These are phyloP conservation scores for Dorcus parallelipipedus DNA, from an alignment of 2,888 invertebrate genomes.

Conservation along the genomic window DNA sequence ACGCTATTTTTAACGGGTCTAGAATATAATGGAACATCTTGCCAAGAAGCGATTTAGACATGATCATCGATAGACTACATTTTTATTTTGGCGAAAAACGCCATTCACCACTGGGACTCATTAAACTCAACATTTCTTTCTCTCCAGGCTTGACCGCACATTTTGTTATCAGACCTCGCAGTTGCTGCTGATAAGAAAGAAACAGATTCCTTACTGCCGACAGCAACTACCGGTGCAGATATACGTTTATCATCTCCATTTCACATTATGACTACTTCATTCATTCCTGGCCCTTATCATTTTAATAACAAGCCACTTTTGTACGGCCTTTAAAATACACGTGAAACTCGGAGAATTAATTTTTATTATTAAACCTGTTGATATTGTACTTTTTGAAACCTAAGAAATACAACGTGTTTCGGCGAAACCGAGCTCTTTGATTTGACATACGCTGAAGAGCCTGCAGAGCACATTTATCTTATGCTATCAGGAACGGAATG, in stretches of 20 bases:
- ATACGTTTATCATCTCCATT: slow-evolving; percentile 29
- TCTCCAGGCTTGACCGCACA: background rate
- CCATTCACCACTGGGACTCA: too few species aligned
- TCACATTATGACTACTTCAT: slow-evolving; percentile 29
- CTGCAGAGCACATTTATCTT: slow-evolving; percentile 25
- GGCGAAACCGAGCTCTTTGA: background rate
- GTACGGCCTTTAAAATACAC: background rate
- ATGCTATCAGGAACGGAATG: slow-evolving; percentile 24
- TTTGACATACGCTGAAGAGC: slow-evolving; percentile 14
- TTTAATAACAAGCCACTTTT: slow-evolving; percentile 14
- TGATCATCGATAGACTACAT: too few species aligned
- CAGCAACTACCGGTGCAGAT: slow-evolving; percentile 23
- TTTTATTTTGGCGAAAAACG: too few species aligned
- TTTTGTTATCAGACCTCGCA: slow-evolving; percentile 4
- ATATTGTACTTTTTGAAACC: background rate
- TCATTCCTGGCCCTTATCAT: slow-evolving; percentile 24
- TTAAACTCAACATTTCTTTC: too few species aligned
- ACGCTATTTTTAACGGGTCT: slow-evolving; percentile 35
- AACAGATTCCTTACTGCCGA: slow-evolving; percentile 14
- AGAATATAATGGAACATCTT: slow-evolving; percentile 32
- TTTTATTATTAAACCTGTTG: background rate
- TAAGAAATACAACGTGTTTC: background rate
- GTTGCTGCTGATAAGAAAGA: slow-evolving; percentile 14
- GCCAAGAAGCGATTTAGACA: slow-evolving; percentile 22
- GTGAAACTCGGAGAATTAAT: background rate